Evolutionary conservation across 1,140 invertebrate species (phyloP).

Genomic region (Phocides pigmalion): DNA sequence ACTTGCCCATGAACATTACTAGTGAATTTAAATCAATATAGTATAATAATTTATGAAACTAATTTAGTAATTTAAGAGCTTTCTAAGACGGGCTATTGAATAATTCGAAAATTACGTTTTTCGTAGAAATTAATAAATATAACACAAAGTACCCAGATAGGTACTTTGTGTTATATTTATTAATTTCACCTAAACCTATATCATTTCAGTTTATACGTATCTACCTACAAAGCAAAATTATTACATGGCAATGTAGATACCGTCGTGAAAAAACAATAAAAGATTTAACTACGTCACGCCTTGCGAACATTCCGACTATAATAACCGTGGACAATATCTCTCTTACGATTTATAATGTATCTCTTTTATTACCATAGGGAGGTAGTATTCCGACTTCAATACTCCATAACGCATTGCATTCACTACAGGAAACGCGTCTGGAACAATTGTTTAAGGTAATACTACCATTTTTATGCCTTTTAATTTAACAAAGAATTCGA

Average conservation of each 20-base stretch:
- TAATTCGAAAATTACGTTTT: no score
- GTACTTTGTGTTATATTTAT: no score
- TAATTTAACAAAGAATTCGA: background rate
- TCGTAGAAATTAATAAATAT: no score
- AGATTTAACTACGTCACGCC: conserved; percentile 71
- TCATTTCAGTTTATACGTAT: conserved; percentile 21
- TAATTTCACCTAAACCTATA: background rate
- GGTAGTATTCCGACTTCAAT: conserved; percentile 12
- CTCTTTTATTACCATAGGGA: conserved; percentile 71
- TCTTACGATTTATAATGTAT: conserved; percentile 73
- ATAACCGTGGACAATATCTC: conserved; percentile 64
- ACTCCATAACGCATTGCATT: conserved; percentile 1
- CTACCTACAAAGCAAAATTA: conserved; percentile 48
- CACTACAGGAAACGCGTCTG: background rate
- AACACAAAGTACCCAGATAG: no score
- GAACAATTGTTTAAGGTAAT: background rate
- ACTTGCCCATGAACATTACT: no score
- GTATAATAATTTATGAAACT: no score
- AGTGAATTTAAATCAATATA: no score
- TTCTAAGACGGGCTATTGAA: no score
- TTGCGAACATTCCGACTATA: conserved; percentile 57
- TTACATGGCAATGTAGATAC: conserved; percentile 56
- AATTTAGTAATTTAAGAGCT: no score
- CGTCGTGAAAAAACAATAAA: conserved; percentile 73
- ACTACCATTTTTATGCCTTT: background rate